Evolutionary conservation across 1,140 invertebrate species (phyloP), one percentile per base, ranked within the genome.

Genomic region (Lysiphlebus fabarum): DNA sequence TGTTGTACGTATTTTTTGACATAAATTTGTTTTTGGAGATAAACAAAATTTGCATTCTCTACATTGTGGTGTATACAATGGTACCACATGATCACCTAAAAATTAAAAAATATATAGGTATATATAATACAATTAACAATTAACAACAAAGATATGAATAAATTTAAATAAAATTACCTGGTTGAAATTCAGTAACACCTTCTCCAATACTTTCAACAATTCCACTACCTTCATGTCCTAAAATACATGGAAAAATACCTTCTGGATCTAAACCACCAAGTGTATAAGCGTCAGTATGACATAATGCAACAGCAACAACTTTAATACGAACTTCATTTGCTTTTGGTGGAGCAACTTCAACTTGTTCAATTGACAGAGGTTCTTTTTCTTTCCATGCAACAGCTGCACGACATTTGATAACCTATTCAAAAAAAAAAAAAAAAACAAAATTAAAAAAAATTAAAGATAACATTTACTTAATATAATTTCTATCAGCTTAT

Each of bases 231-330:
- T 98, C 95, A 70, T 98, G 95, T 1, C 95, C 95, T 43, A 99
- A 82, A 65, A 99, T 82, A 40, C 90, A 88, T 1, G 97, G 97
- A 74, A 99, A 99, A 11, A 88, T 77, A 10, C 96, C 96, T 81
- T 99, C 96, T 0, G 95, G 88, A 80, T 99, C 96, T 62, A 87
- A 83, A 10, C 97, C 96, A 66, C 88, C 87, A 12, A 97, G 76
- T 12, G 96, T 98, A 70, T 97, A 98, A 5, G 92, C 88, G 82
- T 99, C 97, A 0, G 97, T 99, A 71, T 99, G 97, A 74, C 97
- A 99, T n/a, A 99, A 88, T 45, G 93, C 96, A 56, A 92, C 92
- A 33, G 88, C 85, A 6, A 87, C 69, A 51, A 98, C 85, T 80
- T 93, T 87, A 9, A 95, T 81, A 54, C 90, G 83, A n/a, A 90